Evolutionary conservation across 2,113 vertebrate species (phyloP).

Genomic region (Canis aureus): DNA sequence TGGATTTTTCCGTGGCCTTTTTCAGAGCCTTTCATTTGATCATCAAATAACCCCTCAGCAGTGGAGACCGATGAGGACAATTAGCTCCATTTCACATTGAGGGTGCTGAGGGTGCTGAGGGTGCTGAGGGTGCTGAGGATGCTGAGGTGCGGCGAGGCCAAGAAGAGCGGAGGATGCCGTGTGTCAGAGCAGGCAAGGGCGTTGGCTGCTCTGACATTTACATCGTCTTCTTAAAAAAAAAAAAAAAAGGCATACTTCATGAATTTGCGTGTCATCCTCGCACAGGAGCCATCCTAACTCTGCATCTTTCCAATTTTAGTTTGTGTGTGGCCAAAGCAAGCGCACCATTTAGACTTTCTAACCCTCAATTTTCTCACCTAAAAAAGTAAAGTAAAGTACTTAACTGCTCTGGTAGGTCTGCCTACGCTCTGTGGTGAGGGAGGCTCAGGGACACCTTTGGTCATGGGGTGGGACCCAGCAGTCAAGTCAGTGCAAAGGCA

Average conservation of each 20-base stretch:
- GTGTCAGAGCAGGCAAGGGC: neutral
- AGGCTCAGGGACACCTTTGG: neutral
- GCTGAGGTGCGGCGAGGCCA: neutral
- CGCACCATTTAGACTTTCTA: neutral
- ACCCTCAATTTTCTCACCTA: neutral
- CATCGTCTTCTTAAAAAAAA: neutral
- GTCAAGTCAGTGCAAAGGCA: neutral
- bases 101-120: neutral
- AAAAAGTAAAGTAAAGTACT: neutral
- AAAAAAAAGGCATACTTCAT: neutral
- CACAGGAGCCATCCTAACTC: neutral
- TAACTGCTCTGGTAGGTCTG: neutral
- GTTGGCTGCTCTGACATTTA: neutral
- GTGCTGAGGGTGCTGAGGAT: neutral
- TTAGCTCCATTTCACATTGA: neutral
- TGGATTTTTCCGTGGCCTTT: slow-evolving; percentile 66
- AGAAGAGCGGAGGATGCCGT: neutral
- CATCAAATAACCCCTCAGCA: neutral
- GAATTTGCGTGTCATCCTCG: neutral
- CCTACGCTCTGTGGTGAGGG: fast-evolving
- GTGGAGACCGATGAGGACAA: neutral
- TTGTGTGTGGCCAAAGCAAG: neutral
- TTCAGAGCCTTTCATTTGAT: slow-evolving; percentile 44
- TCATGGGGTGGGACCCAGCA: neutral
- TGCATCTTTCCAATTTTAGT: neutral